phyloP scores from a whole-genome alignment of 1,140 invertebrate genomes.

The Druon quercuslanigerum region DNA sequence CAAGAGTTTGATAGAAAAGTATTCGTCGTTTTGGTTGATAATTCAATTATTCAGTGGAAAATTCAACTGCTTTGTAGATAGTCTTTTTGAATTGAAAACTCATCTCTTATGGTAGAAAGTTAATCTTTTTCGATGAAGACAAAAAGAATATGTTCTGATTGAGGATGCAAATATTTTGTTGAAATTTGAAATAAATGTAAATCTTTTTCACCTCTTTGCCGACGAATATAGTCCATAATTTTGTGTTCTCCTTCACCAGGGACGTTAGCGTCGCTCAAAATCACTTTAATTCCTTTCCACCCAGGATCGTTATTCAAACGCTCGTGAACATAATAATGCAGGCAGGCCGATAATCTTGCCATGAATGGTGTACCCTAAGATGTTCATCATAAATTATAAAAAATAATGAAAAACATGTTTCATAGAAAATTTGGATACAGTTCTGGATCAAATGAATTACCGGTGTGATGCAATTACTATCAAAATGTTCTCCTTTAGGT shows the following conservation, averaged over 20 bases:
- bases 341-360: constrained; percentile 93
- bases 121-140: too few species aligned
- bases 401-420: not conserved
- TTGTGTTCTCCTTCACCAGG: constrained; percentile 99
- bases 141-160: too few species aligned
- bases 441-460: constrained; percentile 63
- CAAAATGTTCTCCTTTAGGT: constrained; percentile 94
- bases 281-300: constrained; percentile 96
- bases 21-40: too few species aligned
- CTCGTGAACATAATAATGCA: constrained; percentile 98
- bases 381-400: not conserved
- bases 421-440: too few species aligned
- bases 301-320: constrained; percentile 95
- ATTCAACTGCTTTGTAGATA: too few species aligned
- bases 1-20: too few species aligned
- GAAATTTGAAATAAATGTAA: constrained; percentile 3
- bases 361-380: constrained; percentile 96
- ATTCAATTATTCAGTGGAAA: too few species aligned
- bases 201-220: constrained; percentile 85
- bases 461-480: constrained; percentile 99
- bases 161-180: too few species aligned
- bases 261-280: constrained; percentile 98
- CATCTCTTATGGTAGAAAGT: too few species aligned
- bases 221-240: constrained; percentile 99
- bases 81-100: too few species aligned